A percentile compares a stretch with the other conserved stretches of the same genome.
These are phyloP conservation scores for Aromia moschata DNA, from an alignment of 2,888 invertebrate species.

Conservation along the genomic window DNA sequence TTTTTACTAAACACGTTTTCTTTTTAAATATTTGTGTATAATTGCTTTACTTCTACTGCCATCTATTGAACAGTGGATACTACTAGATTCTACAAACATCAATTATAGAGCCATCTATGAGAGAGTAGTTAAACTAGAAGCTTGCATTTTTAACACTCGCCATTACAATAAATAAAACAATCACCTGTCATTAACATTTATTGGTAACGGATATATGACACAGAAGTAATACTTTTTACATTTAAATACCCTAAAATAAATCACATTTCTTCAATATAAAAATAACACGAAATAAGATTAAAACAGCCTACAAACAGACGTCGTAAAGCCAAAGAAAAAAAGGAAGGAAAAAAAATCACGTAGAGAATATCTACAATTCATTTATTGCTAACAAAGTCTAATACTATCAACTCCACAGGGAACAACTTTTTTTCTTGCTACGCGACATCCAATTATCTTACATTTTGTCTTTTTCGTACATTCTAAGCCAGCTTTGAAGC, in stretches of 20 bases:
- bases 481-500: conserved; percentile 33
- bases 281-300: conserved; percentile 22
- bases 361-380: conserved; percentile 39
- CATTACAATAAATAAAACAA: conserved; percentile 5
- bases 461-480: conserved; percentile 32
- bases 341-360: conserved; percentile 19
- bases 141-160: too few relatives aligned
- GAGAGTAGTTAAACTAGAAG: too few relatives aligned
- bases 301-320: conserved; percentile 3
- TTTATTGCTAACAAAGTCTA: conserved; percentile 45
- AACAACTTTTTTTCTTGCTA: conserved; percentile 45
- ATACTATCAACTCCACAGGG: conserved; percentile 39
- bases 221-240: conserved; percentile 42
- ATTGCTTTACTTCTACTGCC: too few relatives aligned
- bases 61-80: too few relatives aligned
- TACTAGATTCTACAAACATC: too few relatives aligned
- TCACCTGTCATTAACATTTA: conserved; percentile 51
- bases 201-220: conserved; percentile 47
- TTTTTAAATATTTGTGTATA: too few relatives aligned
- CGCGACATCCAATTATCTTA: conserved; percentile 42
- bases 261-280: conserved; percentile 35
- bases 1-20: too few relatives aligned
- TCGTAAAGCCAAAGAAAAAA: conserved; percentile 19
- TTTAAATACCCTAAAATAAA: conserved; percentile 44
- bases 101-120: too few relatives aligned